Conservation (phyloP, 2,113 vertebrate genomes). For the Prietella phreatophila region DNA sequence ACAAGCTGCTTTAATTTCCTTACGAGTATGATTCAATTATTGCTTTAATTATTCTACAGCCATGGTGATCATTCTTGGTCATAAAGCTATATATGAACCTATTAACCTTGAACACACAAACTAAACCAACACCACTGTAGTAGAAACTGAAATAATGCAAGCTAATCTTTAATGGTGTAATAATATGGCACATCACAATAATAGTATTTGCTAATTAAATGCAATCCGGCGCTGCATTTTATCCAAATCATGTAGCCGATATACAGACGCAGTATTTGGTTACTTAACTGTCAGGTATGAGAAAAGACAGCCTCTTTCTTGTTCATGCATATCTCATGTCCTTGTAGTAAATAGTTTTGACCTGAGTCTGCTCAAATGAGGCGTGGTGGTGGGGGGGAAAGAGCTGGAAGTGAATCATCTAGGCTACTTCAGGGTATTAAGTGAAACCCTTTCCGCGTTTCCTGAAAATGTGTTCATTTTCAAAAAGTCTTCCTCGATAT, state of each 20-base stretch:
- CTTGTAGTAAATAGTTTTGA: conserved; percentile 32
- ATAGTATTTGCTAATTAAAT: neutral
- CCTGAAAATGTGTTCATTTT: neutral
- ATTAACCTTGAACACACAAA: neutral
- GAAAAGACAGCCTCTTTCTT: neutral
- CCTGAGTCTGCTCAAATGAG: neutral
- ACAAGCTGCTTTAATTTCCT: conserved; percentile 1
- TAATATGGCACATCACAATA: neutral
- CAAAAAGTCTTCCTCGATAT: neutral
- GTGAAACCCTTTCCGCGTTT: neutral
- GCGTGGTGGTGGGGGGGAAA: neutral
- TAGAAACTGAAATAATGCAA: neutral
- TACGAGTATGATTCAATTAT: neutral
- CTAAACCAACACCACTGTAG: neutral
- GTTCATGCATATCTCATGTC: conserved; percentile 5
- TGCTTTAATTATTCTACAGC: neutral
- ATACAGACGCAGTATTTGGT: neutral
- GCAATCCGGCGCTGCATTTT: neutral
- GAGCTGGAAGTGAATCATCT: neutral
- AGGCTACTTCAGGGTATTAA: neutral
- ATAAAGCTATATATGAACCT: neutral
- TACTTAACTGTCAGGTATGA: neutral
- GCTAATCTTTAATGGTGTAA: neutral
- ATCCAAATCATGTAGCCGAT: neutral
- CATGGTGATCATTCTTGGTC: neutral